A percentile compares a stretch with the other conserved stretches of the same genome.
Evolutionary conservation across 2,113 vertebrate species (phyloP).

Genomic region (Lathamus discolor): DNA sequence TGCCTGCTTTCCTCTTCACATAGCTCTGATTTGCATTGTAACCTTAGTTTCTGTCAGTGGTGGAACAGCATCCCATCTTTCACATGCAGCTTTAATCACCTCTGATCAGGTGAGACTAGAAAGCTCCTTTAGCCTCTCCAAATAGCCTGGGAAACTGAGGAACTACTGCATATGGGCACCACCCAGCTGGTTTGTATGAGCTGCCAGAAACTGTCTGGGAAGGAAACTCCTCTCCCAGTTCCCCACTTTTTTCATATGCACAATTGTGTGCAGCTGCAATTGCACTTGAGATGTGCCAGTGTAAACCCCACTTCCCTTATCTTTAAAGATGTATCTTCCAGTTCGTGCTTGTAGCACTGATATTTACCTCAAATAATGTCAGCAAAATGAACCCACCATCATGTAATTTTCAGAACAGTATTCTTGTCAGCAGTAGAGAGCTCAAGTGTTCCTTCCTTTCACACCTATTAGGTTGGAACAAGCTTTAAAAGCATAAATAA

Average conservation of each 20-base stretch:
- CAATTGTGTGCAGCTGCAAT: neutral
- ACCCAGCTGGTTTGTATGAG: neutral
- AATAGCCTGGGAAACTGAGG: neutral
- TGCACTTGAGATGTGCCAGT: neutral
- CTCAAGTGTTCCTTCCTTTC: neutral
- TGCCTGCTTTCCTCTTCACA: rapidly evolving
- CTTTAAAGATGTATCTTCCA: neutral
- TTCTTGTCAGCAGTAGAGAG: neutral
- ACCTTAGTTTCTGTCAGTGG: rapidly evolving
- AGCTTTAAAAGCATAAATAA: conserved; percentile 6
- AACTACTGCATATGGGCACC: neutral
- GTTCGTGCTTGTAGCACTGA: neutral
- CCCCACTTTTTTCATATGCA: too few species aligned
- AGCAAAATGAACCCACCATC: neutral
- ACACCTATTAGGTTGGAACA: conserved; percentile 12
- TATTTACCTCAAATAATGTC: neutral
- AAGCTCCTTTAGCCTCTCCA: neutral
- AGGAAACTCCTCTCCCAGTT: neutral
- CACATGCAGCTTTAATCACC: neutral
- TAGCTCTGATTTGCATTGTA: neutral
- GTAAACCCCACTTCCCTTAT: neutral
- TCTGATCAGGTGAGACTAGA: neutral
- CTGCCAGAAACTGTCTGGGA: neutral
- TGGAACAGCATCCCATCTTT: neutral
- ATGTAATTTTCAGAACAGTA: neutral